Evolutionary conservation across 2,113 vertebrate genomes (phyloP).

Genomic region (Gallinago jamesoni): DNA sequence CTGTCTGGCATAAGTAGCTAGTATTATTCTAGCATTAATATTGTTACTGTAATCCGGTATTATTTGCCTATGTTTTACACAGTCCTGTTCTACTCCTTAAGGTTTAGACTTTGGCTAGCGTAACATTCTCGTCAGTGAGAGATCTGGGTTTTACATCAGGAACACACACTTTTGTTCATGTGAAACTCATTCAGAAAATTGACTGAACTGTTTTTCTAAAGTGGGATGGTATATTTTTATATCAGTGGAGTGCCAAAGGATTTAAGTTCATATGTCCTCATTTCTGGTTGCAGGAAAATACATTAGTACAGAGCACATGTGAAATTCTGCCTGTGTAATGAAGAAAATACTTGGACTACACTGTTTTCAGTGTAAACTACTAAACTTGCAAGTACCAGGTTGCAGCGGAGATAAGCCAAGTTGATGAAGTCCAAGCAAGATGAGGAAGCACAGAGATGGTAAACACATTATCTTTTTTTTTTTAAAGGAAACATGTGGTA

Average conservation of each 20-base stretch:
- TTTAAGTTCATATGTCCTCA: neutral
- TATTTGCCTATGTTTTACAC: neutral
- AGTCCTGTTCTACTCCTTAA: neutral
- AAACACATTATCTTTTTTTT: slow-evolving; percentile 20
- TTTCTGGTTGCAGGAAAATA: slow-evolving; percentile 34
- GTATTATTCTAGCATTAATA: neutral
- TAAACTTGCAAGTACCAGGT: slow-evolving; percentile 6
- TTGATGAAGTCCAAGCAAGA: slow-evolving; percentile 1
- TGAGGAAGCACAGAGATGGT: slow-evolving; percentile 15
- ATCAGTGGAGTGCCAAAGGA: neutral
- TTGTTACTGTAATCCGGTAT: neutral
- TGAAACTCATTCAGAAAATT: slow-evolving; percentile 61
- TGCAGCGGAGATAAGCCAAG: neutral
- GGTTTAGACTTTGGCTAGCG: neutral
- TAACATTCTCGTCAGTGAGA: neutral
- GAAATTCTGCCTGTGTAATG: neutral
- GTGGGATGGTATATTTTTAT: neutral
- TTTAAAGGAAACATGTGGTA: slow-evolving; percentile 15
- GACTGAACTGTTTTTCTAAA: neutral
- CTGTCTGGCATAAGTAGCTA: neutral
- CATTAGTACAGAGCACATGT: neutral
- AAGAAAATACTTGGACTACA: neutral
- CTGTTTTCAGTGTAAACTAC: neutral
- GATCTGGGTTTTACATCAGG: slow-evolving; percentile 24
- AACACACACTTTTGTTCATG: neutral